Base-by-base conservation (phyloP, 1,140 invertebrate species). In the Caerostris darwini region DNA sequence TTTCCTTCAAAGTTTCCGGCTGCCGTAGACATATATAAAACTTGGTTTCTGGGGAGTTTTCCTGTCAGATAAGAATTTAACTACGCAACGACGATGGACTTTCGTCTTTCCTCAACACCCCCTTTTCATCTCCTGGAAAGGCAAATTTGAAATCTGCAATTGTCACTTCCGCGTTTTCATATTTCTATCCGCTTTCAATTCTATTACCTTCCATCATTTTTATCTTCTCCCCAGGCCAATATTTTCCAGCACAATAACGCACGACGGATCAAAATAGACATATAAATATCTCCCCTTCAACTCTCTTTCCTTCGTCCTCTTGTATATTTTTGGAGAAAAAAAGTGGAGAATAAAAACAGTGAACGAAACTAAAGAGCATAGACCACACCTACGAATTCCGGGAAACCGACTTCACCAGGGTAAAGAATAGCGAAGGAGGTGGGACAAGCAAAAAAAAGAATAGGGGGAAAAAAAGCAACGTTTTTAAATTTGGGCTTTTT, bases 221-320 rank as follows among this genome's bases (percentile, higher is more conserved):
- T 90, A 90, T 90, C 88, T 90, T 58, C 57, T 57, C 88, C 57
- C 69, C 64, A 57, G 53, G 67, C 64, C 88, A 71, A 90, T 90
- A 90, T 90, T 90, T 90, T 90, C 57, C 69, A 77, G 64, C 67
- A 90, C 88, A 90, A 90, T 90, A 71, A 69, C 88, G 57, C 88
- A 58, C 88, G 86, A 64, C 58, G 86, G 86, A 88, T 88, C 86
- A 88, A 88, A 67, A 88, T 88, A 88, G 86, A 88, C 64, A 88
- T 88, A 88, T 88, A 88, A 88, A 88, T 88, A 88, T 88, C 86
- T 88, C 86, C 34, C 34, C 59, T 19, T 88, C 34, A 34, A 34
- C 34, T 34, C 12, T 88, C 61, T 67, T 64, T 67, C 86, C 10
- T 50, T 67, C 56, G 7, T 59, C 53, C 34, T 8, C 83, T 85